phyloP scores from a whole-genome alignment of 1,140 invertebrate genomes.

The Heliconius hewitsoni region DNA sequence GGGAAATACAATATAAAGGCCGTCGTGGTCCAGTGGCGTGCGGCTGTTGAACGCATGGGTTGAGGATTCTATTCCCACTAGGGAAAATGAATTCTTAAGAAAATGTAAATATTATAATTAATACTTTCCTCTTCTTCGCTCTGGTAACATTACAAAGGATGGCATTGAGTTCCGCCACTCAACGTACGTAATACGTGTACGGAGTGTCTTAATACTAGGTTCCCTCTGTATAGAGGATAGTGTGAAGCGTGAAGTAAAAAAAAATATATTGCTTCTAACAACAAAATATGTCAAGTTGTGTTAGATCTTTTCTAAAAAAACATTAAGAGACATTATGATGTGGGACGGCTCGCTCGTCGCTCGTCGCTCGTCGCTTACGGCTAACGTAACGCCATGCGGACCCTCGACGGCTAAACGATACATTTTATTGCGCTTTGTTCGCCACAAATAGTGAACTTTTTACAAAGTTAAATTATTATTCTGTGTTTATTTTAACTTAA shows the following conservation, averaged over 20 bases:
- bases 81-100: too few relatives aligned
- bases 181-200: too few relatives aligned
- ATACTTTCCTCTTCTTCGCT: too few relatives aligned
- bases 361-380: too few relatives aligned
- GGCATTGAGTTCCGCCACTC: too few relatives aligned
- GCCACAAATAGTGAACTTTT: slow-evolving; percentile 12
- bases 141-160: too few relatives aligned
- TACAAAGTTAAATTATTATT: not conserved
- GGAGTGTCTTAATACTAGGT: not conserved
- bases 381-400: not conserved
- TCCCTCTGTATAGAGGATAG: not conserved
- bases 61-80: not conserved
- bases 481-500: not conserved
- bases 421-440: slow-evolving; percentile 19
- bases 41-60: not conserved
- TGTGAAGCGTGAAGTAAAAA: not conserved
- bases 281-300: too few relatives aligned
- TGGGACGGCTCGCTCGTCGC: too few relatives aligned
- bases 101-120: too few relatives aligned
- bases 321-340: too few relatives aligned
- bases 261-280: not conserved
- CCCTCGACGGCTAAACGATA: slow-evolving; percentile 3
- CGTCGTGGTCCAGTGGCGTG: too few relatives aligned
- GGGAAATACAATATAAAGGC: not conserved
- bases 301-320: too few relatives aligned